Conservation (phyloP, 2,113 vertebrate species). For the Semnopithecus entellus region DNA sequence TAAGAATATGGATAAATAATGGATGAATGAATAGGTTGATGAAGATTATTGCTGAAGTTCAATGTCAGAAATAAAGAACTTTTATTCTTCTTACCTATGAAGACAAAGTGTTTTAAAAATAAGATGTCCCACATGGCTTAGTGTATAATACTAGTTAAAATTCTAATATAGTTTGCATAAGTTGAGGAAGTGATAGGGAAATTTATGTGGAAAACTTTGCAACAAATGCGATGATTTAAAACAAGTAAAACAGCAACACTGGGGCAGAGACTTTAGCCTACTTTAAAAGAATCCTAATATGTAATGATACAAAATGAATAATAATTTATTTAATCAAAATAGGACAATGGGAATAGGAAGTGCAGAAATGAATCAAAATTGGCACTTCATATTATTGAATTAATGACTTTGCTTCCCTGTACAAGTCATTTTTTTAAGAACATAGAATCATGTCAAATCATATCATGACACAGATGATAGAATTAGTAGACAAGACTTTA, state of each 20-base stretch:
- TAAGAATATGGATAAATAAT: background rate
- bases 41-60: background rate
- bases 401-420: background rate
- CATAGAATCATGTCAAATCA: background rate
- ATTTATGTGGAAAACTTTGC: background rate
- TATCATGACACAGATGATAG: background rate
- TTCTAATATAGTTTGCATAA: background rate
- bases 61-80: constrained; percentile 3
- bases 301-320: background rate
- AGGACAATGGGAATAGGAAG: background rate
- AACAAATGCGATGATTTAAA: background rate
- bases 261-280: background rate
- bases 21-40: background rate
- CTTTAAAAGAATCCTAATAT: background rate
- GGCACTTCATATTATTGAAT: background rate
- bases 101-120: background rate
- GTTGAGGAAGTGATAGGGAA: background rate
- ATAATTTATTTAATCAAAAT: background rate
- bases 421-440: background rate
- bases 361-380: background rate
- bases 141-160: background rate
- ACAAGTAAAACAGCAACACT: background rate
- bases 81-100: background rate
- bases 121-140: background rate
- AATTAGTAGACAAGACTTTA: background rate